Evolutionary conservation across 2,113 vertebrate species (phyloP).

Genomic region (Bathybates hornii): DNA sequence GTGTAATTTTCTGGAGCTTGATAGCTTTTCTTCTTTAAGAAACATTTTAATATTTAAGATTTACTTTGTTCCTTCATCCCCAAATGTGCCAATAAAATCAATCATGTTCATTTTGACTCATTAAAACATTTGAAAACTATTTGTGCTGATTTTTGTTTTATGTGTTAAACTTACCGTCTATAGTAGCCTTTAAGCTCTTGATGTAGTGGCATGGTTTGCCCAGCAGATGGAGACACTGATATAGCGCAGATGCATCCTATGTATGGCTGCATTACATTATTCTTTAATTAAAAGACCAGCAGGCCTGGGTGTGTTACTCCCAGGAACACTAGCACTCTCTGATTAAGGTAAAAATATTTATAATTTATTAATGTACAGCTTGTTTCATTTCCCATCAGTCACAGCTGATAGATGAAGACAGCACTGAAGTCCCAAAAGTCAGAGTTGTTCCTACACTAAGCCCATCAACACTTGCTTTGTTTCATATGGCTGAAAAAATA

Average conservation of each 20-base stretch:
- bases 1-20: not conserved
- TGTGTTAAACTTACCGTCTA: not conserved
- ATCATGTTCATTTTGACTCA: not conserved
- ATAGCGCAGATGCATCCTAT: not conserved
- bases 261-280: fast-evolving
- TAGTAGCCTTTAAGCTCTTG: not conserved
- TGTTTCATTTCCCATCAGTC: not conserved
- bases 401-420: not conserved
- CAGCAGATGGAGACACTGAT: not conserved
- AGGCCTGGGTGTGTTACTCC: not conserved
- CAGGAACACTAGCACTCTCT: not conserved
- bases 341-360: not conserved
- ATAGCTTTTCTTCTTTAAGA: not conserved
- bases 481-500: not conserved
- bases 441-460: not conserved
- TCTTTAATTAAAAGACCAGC: not conserved
- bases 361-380: not conserved
- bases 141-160: not conserved
- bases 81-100: not conserved
- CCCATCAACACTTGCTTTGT: not conserved
- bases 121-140: not conserved
- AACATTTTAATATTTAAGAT: not conserved
- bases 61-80: not conserved
- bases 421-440: not conserved
- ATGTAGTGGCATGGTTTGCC: not conserved